phyloP scores from a whole-genome alignment of 2,113 vertebrate species.

The Trachemys scripta region DNA sequence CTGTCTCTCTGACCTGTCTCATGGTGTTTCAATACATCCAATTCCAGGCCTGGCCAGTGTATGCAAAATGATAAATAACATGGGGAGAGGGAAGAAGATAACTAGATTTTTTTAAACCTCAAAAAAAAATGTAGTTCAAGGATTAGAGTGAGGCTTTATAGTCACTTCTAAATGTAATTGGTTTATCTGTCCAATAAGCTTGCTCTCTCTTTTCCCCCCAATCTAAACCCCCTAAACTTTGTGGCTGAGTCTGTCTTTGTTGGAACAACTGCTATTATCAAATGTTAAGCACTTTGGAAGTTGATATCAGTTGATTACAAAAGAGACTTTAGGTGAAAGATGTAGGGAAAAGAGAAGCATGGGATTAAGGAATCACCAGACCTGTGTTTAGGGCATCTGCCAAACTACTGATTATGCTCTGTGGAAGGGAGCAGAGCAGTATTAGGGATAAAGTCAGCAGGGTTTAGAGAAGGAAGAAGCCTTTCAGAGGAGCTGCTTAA shows the following conservation, averaged over 20 bases:
- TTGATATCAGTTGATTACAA: background rate
- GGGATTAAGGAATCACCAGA: background rate
- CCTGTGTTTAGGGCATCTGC: background rate
- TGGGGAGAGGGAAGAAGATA: background rate
- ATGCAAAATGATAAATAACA: background rate
- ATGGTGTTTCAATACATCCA: background rate
- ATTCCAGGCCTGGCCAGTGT: background rate
- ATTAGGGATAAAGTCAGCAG: background rate
- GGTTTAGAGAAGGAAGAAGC: background rate
- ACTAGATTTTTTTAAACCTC: background rate
- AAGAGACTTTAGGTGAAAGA: background rate
- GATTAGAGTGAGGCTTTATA: background rate
- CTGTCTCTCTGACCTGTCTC: background rate
- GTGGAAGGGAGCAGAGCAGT: background rate
- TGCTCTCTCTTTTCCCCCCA: background rate
- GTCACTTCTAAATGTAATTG: background rate
- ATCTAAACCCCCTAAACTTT: background rate
- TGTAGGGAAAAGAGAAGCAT: background rate
- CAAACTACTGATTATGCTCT: background rate
- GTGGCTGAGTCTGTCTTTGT: background rate
- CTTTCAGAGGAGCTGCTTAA: background rate
- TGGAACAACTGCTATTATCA: background rate
- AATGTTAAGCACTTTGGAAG: background rate
- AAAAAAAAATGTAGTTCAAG: background rate
- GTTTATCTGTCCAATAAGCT: background rate